Percentiles rank a stretch among this genome's conserved stretches.
phyloP scores from a whole-genome alignment of 2,113 vertebrate genomes.

The Perca schrenkii region DNA sequence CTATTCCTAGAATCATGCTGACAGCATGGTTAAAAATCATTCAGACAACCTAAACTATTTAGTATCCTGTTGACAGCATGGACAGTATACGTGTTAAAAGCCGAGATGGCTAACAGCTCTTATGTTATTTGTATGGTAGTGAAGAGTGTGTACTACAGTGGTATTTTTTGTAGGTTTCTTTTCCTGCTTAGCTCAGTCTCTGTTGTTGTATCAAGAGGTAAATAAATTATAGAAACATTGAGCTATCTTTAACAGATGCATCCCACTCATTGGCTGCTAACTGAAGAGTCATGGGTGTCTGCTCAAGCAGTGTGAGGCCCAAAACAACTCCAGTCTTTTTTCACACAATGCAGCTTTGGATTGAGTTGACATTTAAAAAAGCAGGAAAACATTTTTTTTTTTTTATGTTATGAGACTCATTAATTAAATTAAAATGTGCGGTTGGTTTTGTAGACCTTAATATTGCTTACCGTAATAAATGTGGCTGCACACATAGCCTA shows the following conservation, averaged over 20 bases:
- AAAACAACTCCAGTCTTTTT: not conserved
- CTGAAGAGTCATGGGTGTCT: not conserved
- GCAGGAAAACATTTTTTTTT: not conserved
- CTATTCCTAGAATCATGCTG: not conserved
- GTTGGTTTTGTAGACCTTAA: not conserved
- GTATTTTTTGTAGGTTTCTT: not conserved
- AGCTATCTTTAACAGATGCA: not conserved
- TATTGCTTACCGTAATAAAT: constrained; percentile 90
- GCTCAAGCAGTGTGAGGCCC: not conserved
- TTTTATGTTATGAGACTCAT: not conserved
- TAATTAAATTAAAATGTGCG: not conserved
- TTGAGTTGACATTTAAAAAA: not conserved
- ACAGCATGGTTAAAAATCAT: not conserved
- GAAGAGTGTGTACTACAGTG: not conserved
- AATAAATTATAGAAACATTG: not conserved
- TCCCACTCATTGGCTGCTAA: not conserved
- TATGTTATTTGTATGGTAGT: not conserved
- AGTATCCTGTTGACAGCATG: not conserved
- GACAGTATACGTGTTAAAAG: not conserved
- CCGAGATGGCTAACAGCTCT: not conserved
- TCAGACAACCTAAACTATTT: not conserved
- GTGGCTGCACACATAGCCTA: constrained; percentile 96
- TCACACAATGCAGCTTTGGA: not conserved
- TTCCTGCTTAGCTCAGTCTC: not conserved
- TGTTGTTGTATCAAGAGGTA: not conserved